phyloP scores from a whole-genome alignment of 2,797 vertebrate species.

The Gila robusta region DNA sequence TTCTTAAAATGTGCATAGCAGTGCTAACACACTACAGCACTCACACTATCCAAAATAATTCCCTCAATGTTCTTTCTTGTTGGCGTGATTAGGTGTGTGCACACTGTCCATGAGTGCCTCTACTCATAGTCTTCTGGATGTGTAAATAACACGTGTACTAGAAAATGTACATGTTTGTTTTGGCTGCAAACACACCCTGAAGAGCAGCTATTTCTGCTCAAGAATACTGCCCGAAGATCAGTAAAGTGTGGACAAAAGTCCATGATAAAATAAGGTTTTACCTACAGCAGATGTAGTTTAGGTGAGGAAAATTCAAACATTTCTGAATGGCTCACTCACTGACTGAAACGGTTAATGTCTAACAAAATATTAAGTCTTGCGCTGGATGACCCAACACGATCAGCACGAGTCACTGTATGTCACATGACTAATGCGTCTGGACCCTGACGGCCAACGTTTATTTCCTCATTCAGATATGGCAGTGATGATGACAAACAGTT shows the following conservation, averaged over 20 bases:
- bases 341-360: conserved; percentile 26
- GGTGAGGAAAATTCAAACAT: background rate
- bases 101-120: conserved; percentile 12
- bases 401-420: background rate
- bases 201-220: conserved; percentile 53
- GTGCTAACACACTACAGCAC: background rate
- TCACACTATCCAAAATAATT: background rate
- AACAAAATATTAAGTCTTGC: background rate
- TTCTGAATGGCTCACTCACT: background rate
- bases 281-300: background rate
- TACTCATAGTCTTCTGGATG: conserved; percentile 34
- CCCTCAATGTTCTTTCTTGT: background rate
- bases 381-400: background rate
- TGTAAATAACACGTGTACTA: conserved; percentile 56
- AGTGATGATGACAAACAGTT: conserved; percentile 42
- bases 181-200: conserved; percentile 52
- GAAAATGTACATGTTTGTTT: conserved; percentile 63
- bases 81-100: background rate
- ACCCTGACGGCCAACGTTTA: conserved; percentile 22
- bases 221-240: background rate
- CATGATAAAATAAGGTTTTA: background rate
- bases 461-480: conserved; percentile 33
- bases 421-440: conserved; percentile 67
- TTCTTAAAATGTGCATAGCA: background rate
- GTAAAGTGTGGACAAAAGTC: background rate